phyloP scores from a whole-genome alignment of 1,140 invertebrate species.

The Eupristina koningsbergeri region DNA sequence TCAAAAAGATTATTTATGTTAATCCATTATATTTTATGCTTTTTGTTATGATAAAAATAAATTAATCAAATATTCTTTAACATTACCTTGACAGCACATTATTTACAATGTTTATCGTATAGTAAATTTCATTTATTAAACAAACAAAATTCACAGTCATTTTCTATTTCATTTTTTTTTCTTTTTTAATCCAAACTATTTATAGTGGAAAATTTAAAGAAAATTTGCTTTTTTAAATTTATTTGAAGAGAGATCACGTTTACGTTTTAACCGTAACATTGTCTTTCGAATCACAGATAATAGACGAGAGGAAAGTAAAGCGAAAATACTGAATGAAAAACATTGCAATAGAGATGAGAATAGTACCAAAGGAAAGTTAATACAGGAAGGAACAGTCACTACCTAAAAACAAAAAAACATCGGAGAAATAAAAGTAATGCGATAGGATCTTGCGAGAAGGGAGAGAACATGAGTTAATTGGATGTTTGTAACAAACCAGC shows the following conservation, averaged over 20 bases:
- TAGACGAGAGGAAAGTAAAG: background rate
- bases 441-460: background rate
- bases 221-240: constrained; percentile 36
- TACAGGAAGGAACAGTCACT: constrained; percentile 34
- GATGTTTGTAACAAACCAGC: constrained; percentile 40
- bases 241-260: background rate
- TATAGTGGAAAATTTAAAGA: too few relatives aligned
- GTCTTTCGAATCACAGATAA: background rate
- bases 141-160: too few relatives aligned
- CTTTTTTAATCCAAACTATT: too few relatives aligned
- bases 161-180: too few relatives aligned
- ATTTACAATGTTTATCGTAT: too few relatives aligned
- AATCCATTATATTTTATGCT: too few relatives aligned
- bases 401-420: background rate
- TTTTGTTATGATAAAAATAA: too few relatives aligned
- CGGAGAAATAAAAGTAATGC: constrained; percentile 26
- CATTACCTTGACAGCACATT: too few relatives aligned
- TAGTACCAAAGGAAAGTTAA: constrained; percentile 54
- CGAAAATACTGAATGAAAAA: constrained; percentile 26
- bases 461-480: constrained; percentile 33
- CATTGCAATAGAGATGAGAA: constrained; percentile 47
- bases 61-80: too few relatives aligned
- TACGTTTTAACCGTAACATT: constrained; percentile 38
- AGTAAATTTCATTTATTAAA: too few relatives aligned
- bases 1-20: too few relatives aligned